Base-by-base conservation (phyloP, 2,113 vertebrate genomes). In the Oophaga pumilio region DNA sequence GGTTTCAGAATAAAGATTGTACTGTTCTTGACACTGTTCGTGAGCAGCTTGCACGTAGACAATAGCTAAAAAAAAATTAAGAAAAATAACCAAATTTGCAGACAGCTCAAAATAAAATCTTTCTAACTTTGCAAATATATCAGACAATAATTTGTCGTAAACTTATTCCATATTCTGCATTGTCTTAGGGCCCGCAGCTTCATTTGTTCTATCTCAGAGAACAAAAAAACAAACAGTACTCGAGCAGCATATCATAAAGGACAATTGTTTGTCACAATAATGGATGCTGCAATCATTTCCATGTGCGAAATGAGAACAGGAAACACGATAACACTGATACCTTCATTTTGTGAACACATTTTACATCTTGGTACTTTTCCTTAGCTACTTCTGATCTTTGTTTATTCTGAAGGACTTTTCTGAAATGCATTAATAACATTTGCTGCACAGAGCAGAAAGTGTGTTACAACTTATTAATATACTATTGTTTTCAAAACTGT, bases 1-100 rank as follows among this genome's bases (percentile, higher is more conserved):
- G 22, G 14, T 88, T 64, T 87, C 8, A 90, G 89, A 86, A 60
- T 20, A n/a, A 85, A 89, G 89, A 50, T 28, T 11, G 4, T 52
- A 15, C 28, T 66, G 1, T 6, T 57, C 90, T 89, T 91, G 77
- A 92, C 91, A 89, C 28, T n/a, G 73, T 83, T 56, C 56, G 91
- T 84, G 10, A 85, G 81, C 22, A 90, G 77, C 60, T 62, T 87
- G 74, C 89, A 60, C 78, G 52, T 66, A 68, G 24, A 53, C 81
- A 84, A 76, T 89, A 76, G 73, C 77, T 57, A 49, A 57, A 90
- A 89, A 85, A 89, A 88, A 56, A 89, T 80, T 60, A 88, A 77
- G 43, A 68, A 84, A 62, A 88, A 43, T 50, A 87, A 87, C 64
- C 68, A 20, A 66, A 77, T 66, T 84, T 83, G 43, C 22, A n/a